These are phyloP conservation scores for Cyanoramphus novaezelandiae DNA, from an alignment of 2,113 vertebrate species.

Conservation along the genomic window DNA sequence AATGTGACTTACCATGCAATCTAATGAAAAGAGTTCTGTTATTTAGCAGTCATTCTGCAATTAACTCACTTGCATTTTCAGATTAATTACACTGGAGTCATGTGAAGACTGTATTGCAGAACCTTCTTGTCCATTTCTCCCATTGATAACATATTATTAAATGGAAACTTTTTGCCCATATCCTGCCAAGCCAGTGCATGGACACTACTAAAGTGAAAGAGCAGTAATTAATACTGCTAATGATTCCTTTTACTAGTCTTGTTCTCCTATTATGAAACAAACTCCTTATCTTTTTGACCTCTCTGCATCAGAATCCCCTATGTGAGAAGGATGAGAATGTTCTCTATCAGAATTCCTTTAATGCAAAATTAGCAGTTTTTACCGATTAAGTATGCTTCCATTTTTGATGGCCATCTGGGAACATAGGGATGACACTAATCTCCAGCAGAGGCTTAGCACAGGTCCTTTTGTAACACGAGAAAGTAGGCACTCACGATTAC, in stretches of 20 bases:
- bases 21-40: neutral
- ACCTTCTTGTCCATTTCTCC: neutral
- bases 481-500: neutral
- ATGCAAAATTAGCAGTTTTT: neutral
- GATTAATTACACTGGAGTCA: neutral
- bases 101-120: neutral
- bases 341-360: neutral
- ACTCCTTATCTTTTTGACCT: neutral
- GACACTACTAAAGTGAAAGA: neutral
- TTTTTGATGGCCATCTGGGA: neutral
- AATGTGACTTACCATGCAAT: neutral
- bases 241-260: neutral
- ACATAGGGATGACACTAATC: neutral
- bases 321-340: neutral
- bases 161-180: neutral
- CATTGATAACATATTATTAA: neutral
- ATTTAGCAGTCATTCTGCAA: neutral
- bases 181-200: neutral
- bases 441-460: neutral
- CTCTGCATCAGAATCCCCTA: neutral
- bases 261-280: neutral
- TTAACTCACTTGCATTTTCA: neutral
- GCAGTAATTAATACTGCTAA: neutral
- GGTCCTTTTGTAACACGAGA: neutral
- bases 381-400: neutral